Conservation (phyloP, 2,888 invertebrate species). For the Octonoba sinensis region DNA sequence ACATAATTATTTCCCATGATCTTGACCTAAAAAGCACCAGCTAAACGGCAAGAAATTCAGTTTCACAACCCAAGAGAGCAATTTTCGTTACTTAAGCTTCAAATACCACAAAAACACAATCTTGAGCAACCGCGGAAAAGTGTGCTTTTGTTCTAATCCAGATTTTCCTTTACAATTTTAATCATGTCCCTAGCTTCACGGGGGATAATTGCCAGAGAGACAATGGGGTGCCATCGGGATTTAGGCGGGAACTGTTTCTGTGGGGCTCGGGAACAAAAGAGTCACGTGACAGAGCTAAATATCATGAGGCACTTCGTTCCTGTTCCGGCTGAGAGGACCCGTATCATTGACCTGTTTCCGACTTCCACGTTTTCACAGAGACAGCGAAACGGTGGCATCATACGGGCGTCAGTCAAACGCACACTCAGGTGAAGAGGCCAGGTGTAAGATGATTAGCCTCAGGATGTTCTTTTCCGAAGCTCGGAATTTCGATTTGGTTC, state of each 20-base stretch:
- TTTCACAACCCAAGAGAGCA: no score
- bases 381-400: background rate
- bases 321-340: constrained; percentile 54
- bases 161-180: no score
- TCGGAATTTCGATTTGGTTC: no score
- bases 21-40: no score
- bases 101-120: no score
- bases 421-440: constrained; percentile 7
- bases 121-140: no score
- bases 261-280: constrained; percentile 8
- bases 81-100: no score
- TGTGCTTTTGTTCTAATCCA: no score
- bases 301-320: constrained; percentile 39
- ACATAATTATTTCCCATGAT: no score
- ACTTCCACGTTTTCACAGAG: background rate
- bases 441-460: background rate
- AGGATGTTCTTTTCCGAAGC: no score
- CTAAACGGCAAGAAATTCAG: no score
- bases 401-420: background rate
- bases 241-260: background rate
- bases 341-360: constrained; percentile 45
- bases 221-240: no score
- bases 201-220: background rate
- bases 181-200: background rate
- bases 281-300: constrained; percentile 5